These are phyloP conservation scores for Excalfactoria chinensis DNA, from an alignment of 2,113 vertebrate species.

Conservation along the genomic window DNA sequence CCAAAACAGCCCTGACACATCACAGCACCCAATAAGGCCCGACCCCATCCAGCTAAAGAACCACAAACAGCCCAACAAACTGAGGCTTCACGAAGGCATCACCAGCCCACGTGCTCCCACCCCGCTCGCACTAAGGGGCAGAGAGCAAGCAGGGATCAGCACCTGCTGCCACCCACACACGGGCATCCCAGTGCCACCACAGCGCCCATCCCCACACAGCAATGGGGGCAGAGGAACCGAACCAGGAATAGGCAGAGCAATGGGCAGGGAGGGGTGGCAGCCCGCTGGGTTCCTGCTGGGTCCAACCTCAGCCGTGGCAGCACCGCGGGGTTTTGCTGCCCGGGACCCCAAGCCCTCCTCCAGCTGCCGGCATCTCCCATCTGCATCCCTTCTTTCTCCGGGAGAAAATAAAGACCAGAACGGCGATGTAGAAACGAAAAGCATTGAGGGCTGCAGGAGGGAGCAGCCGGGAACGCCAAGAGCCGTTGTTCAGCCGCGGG, in stretches of 20 bases:
- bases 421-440: background rate
- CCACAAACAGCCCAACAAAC: background rate
- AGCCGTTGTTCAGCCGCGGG: background rate
- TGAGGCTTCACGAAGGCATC: background rate
- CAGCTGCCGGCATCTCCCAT: conserved; percentile 10
- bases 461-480: background rate
- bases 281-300: background rate
- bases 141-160: background rate
- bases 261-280: background rate
- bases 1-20: background rate
- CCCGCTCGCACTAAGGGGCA: background rate
- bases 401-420: conserved; percentile 23
- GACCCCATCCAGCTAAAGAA: background rate
- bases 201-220: background rate
- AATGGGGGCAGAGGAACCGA: background rate
- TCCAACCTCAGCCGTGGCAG: background rate
- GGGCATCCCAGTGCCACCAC: background rate
- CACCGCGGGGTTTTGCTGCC: background rate
- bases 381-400: background rate
- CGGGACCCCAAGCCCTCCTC: background rate
- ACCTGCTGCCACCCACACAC: background rate
- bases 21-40: background rate
- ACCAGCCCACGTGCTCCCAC: background rate
- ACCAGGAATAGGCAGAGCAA: background rate
- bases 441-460: background rate